Evolutionary conservation across 2,113 vertebrate species (phyloP), one percentile per base, ranked within the genome.

Genomic region (Chloebia gouldiae): DNA sequence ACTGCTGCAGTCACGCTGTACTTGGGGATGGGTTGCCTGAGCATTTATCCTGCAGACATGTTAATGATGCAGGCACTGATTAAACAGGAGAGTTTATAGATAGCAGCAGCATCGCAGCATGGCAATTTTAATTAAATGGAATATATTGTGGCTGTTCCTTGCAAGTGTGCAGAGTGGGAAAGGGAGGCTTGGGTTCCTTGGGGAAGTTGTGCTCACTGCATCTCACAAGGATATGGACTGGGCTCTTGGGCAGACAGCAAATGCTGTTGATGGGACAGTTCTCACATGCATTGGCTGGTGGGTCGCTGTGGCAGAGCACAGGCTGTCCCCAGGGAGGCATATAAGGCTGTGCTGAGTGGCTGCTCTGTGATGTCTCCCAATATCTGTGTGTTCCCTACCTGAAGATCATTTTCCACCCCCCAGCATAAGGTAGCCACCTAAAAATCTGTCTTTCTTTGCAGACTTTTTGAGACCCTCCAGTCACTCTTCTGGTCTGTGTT

Each of bases 401-500:
- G 63, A 27, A 69, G 11, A 25, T 40, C 23, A 28, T 61, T 88
- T 72, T 28, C 56, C 39, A 42, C 10, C 28, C 30, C 33, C 22
- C 7, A 45, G 49, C 51, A 31, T 11, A 16, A 50, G 11, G 45
- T 11, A 95, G n/a, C 56, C 81, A 60, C 73, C 63, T 94, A 25
- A 94, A 73, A 88, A 79, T 22, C 31, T 92, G 12, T 2, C 81
- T 93, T 69, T 60, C 88, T 80, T 96, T 95, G 69, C 98, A 99
- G 99, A 92, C 97, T 99, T 51, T 99, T 99, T 9, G 99, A 99
- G 98, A 99, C 99, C 4, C 99, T 99, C 8, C 99, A 99, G 98
- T 99, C 99, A 17, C 98, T 99, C 87, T 99, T 99, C 98, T 99
- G 99, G 99, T 99, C 99, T 33, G 98, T 99, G 77, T 99, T 99